A percentile compares a stretch with the other conserved stretches of the same genome.
Evolutionary conservation across 2,888 invertebrate genomes (phyloP).

Genomic region (Phyto melanocephala): DNA sequence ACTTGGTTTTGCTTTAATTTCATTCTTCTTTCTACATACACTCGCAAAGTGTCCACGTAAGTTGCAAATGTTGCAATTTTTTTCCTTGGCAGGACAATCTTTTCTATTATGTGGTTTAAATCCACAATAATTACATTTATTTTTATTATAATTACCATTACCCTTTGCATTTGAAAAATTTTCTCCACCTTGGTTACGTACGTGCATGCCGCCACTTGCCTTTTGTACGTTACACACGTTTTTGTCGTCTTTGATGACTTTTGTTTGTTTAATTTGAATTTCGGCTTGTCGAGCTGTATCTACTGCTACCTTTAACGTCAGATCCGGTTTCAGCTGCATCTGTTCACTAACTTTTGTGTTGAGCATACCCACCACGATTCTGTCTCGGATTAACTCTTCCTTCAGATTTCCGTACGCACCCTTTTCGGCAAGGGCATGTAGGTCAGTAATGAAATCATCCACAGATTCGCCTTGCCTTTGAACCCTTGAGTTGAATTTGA

Average conservation of each 20-base stretch:
- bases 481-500: no score
- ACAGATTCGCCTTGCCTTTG: no score
- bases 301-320: no score
- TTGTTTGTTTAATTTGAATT: constrained; percentile 5
- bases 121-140: no score
- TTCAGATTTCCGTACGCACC: no score
- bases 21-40: constrained; percentile 23
- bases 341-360: no score
- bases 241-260: background rate
- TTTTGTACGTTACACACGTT: background rate
- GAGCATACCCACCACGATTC: no score
- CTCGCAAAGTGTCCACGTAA: constrained; percentile 1
- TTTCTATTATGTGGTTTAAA: background rate
- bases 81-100: no score
- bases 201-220: background rate
- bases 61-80: constrained; percentile 10
- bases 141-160: background rate
- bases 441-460: background rate
- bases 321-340: no score
- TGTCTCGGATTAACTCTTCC: no score
- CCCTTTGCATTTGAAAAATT: background rate
- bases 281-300: constrained; percentile 29
- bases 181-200: background rate
- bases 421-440: no score
- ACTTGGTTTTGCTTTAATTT: background rate